Percentiles rank a stretch among this genome's conserved stretches.
Conservation (phyloP, 2,888 invertebrate species). For the Papilio gigon region DNA sequence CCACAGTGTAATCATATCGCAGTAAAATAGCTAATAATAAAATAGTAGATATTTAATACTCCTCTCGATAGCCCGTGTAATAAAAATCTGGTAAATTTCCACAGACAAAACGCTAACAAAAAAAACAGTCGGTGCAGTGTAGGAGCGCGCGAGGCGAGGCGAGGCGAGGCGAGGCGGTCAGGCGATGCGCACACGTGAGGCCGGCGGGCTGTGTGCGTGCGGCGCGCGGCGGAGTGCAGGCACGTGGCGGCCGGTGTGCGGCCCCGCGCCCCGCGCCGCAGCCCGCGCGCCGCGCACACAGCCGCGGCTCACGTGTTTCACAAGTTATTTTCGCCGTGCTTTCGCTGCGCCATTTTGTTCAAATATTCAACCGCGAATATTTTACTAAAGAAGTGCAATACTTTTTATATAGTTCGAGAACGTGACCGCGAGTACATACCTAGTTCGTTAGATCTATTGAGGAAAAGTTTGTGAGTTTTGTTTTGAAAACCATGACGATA, state of each 20-base stretch:
- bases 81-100: conserved; percentile 39
- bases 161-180: conserved; percentile 51
- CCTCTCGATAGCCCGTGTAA: neutral
- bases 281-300: conserved; percentile 48
- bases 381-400: conserved; percentile 25
- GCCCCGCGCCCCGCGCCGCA: conserved; percentile 51
- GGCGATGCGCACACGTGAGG: conserved; percentile 60
- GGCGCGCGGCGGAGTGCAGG: conserved; percentile 43
- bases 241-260: conserved; percentile 76
- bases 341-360: conserved; percentile 59
- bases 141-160: conserved; percentile 49
- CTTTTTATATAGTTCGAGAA: conserved; percentile 11
- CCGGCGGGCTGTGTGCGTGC: neutral
- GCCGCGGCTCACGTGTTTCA: conserved; percentile 40
- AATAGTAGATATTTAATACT: neutral
- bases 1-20: neutral
- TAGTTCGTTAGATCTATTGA: too few relatives aligned
- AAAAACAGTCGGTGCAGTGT: conserved; percentile 42
- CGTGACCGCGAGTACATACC: conserved; percentile 20
- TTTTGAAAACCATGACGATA: too few relatives aligned
- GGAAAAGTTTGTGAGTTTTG: too few relatives aligned
- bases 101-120: conserved; percentile 30
- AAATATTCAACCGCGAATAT: conserved; percentile 45
- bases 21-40: neutral
- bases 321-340: conserved; percentile 63